phyloP scores from a whole-genome alignment of 2,888 invertebrate genomes.

The Rugalucina vietnamica region DNA sequence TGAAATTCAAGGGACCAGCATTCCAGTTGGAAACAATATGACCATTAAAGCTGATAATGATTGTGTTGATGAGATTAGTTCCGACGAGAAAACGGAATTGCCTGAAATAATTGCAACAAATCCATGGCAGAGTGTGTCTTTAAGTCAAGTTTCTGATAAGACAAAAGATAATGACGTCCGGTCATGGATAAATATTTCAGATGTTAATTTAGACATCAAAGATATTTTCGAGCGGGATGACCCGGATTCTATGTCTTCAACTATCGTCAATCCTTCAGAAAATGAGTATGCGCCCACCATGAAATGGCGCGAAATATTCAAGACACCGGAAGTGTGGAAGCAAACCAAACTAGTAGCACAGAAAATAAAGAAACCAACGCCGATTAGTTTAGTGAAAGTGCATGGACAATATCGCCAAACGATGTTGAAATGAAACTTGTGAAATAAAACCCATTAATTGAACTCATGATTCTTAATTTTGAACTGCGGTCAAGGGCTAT shows the following conservation, averaged over 20 bases:
- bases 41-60: no score
- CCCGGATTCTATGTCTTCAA: constrained; percentile 47
- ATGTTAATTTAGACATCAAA: neutral
- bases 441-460: no score
- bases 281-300: neutral
- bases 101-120: no score
- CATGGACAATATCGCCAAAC: constrained; percentile 52
- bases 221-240: constrained; percentile 40
- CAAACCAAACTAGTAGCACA: neutral
- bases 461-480: no score
- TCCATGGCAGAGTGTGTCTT: no score
- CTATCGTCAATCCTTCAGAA: constrained; percentile 58
- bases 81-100: no score
- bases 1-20: no score
- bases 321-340: constrained; percentile 67
- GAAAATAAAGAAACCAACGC: constrained; percentile 5
- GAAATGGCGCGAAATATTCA: constrained; percentile 64
- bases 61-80: no score
- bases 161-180: neutral
- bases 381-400: constrained; percentile 44
- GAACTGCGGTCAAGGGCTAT: no score
- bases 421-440: constrained; percentile 41
- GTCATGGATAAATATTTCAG: neutral
- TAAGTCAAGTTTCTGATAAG: no score
- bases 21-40: no score